Evolutionary conservation across 2,888 invertebrate genomes (phyloP), one percentile per base, ranked within the genome.

Genomic region (Beris morrisii): DNA sequence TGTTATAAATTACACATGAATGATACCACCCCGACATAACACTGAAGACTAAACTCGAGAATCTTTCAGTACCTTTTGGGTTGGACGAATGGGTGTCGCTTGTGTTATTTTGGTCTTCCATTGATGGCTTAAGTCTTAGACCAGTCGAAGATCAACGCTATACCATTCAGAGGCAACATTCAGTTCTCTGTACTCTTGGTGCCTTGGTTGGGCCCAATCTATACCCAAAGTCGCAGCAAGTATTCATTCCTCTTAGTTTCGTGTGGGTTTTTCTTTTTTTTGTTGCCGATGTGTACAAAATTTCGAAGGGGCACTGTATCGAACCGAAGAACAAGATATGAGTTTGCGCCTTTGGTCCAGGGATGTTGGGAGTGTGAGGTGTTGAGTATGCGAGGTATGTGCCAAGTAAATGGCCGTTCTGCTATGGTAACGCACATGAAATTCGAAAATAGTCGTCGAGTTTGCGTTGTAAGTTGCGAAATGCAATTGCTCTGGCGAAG

Each of bases 51-150:
- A 61, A 61, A 50, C 61, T 50, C 61, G 52, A 61, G 61, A 61
- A 61, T 61, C 32, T 12, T 22, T 50, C 61, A 50, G 52, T 61
- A 61, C 61, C 61, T 61, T 61, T 50, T 32, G 50, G 61, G 50
- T 61, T 61, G 50, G 38, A 61, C 61, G 61, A 61, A 61, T 61
- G 61, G 61, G 61, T 61, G 61, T 61, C 61, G 61, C 50, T 61
- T 46, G 38, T 61, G 52, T 45, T 61, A 61, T 61, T 61, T 61
- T 52, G 61, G 61, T 61, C 43, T 32, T 52, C 38, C 61, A 31
- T 32, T 52, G 50, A 52, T 52, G 50, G 61, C 13, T 61, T 52
- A 13, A 43, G 61, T 52, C 61, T 61, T 50, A 61, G 52, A 43
- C 15, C 53, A 53, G 15, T 38, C 38, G 38, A 38, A 38, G 38